Conservation (phyloP, 2,113 vertebrate genomes). For the Pica pica region DNA sequence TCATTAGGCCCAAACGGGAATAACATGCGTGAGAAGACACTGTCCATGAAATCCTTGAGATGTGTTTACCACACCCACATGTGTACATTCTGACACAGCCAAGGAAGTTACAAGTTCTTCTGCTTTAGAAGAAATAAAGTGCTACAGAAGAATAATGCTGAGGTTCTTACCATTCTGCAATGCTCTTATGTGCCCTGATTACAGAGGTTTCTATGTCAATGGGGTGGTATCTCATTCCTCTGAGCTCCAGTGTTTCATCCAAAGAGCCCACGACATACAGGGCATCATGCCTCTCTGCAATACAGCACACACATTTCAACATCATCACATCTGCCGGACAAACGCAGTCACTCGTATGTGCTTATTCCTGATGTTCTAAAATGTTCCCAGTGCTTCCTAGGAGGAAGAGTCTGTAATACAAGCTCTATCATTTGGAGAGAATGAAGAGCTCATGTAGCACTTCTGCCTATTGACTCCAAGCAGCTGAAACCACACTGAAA, state of each 20-base stretch:
- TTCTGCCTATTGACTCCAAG: background rate
- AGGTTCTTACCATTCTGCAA: slow-evolving; percentile 90
- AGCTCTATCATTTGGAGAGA: background rate
- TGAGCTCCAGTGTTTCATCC: slow-evolving; percentile 92
- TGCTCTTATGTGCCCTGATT: slow-evolving; percentile 91
- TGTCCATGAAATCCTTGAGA: background rate
- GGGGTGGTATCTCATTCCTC: slow-evolving; percentile 96
- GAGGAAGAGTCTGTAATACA: background rate
- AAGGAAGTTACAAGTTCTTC: background rate
- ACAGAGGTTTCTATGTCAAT: slow-evolving; percentile 97
- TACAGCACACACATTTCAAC: background rate
- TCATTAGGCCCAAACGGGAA: background rate
- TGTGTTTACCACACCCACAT: background rate
- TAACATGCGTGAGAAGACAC: accelerated
- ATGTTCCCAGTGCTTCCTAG: background rate
- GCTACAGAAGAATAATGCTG: background rate
- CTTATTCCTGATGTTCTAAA: background rate
- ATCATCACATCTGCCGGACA: background rate
- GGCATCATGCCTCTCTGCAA: slow-evolving; percentile 90
- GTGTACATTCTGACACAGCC: background rate
- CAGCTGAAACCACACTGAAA: background rate
- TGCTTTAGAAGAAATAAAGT: background rate
- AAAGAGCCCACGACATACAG: slow-evolving; percentile 93
- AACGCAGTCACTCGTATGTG: accelerated
- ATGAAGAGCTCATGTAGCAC: background rate